Evolutionary conservation across 2,888 invertebrate species (phyloP).

Genomic region (Apocheima hispidaria): DNA sequence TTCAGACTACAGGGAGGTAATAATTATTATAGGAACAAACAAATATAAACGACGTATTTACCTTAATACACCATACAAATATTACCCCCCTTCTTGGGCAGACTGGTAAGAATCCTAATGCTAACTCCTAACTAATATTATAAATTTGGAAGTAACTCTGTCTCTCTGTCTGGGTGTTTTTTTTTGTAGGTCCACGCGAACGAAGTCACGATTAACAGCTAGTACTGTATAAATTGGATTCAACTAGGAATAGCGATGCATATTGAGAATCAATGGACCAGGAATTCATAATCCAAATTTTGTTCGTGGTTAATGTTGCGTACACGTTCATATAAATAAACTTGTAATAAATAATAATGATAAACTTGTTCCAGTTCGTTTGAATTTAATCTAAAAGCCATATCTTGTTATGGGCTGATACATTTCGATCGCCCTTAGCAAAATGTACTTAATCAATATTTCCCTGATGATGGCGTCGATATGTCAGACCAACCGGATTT

Average conservation of each 20-base stretch:
- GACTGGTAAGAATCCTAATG: too few species aligned
- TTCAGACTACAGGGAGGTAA: too few species aligned
- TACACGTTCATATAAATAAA: conserved; percentile 11
- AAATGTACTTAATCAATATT: conserved; percentile 43
- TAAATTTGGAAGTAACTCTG: too few species aligned
- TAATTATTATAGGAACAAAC: too few species aligned
- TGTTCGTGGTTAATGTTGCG: not conserved
- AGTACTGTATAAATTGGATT: not conserved
- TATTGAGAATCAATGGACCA: not conserved
- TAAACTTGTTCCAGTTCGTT: conserved; percentile 20
- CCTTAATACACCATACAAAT: too few species aligned
- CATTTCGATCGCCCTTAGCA: conserved; percentile 39
- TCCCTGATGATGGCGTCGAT: conserved; percentile 45
- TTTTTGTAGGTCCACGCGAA: too few species aligned
- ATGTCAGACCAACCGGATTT: conserved; percentile 42
- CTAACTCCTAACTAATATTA: too few species aligned
- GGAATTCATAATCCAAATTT: not conserved
- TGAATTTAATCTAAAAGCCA: conserved; percentile 22
- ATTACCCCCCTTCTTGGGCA: too few species aligned
- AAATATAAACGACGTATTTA: too few species aligned
- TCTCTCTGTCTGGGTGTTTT: too few species aligned
- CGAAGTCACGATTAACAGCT: too few species aligned
- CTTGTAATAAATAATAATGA: too few species aligned
- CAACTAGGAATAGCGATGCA: not conserved
- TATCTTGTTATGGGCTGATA: conserved; percentile 27